Conservation (phyloP, 1,140 invertebrate species). For the Cydia splendana region DNA sequence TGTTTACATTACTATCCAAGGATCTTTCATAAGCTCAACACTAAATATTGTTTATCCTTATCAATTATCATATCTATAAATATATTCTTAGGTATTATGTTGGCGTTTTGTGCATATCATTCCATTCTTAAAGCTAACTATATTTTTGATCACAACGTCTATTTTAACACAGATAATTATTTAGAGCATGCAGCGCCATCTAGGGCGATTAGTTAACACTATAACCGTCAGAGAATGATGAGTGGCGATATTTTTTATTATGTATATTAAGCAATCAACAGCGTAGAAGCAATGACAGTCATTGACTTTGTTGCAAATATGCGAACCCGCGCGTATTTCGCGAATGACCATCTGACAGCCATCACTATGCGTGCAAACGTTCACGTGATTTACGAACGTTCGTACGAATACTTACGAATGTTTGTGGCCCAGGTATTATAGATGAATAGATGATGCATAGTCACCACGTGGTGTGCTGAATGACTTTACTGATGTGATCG, state of each 20-base stretch:
- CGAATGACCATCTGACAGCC: too few species aligned
- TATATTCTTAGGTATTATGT: constrained; percentile 7
- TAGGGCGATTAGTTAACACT: background rate
- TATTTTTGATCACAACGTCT: constrained; percentile 37
- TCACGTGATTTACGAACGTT: too few species aligned
- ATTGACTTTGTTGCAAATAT: too few species aligned
- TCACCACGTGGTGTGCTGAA: too few species aligned
- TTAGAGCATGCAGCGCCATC: constrained; percentile 24
- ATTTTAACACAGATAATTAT: constrained; percentile 24
- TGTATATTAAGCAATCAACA: too few species aligned
- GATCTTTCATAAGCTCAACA: background rate
- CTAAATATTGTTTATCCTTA: background rate
- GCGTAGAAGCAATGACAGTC: too few species aligned
- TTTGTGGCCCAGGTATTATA: too few species aligned
- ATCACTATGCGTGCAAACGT: too few species aligned
- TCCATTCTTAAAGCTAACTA: constrained; percentile 39
- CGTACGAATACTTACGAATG: too few species aligned
- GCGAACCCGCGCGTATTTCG: too few species aligned
- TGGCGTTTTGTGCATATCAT: constrained; percentile 37
- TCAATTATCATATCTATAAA: background rate
- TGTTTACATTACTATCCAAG: background rate
- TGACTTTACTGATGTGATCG: too few species aligned
- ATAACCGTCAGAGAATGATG: background rate
- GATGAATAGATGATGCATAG: too few species aligned
- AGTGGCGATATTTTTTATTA: background rate